These are phyloP conservation scores for Aselliscus stoliczkanus DNA, from an alignment of 2,797 vertebrate species.

Conservation along the genomic window DNA sequence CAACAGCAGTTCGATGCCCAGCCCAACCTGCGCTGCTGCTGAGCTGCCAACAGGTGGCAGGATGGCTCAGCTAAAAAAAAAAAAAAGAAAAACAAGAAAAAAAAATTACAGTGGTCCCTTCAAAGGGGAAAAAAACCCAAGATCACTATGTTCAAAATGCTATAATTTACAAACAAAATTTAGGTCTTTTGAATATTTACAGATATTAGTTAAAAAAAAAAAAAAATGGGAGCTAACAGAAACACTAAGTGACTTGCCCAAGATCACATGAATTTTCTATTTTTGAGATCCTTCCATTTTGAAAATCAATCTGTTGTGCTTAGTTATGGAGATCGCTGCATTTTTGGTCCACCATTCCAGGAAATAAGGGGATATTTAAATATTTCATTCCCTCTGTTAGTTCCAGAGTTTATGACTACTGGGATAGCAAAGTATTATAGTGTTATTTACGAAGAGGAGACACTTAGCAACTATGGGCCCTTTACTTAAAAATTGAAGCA, in stretches of 20 bases:
- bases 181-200: not conserved
- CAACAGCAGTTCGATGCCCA: no score
- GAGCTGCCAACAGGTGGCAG: no score
- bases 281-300: conserved; percentile 2
- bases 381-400: not conserved
- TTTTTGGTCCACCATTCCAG: not conserved
- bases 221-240: not conserved
- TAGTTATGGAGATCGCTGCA: not conserved
- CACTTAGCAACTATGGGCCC: not conserved
- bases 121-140: not conserved
- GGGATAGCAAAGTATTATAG: not conserved
- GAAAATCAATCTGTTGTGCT: not conserved
- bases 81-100: no score
- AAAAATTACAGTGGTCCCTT: not conserved
- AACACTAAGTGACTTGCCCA: not conserved
- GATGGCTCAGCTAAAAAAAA: no score
- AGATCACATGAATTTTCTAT: not conserved
- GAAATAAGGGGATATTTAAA: not conserved
- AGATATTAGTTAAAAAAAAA: not conserved
- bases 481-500: not conserved
- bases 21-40: no score
- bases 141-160: not conserved
- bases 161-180: not conserved
- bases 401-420: not conserved
- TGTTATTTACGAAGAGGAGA: conserved; percentile 1